A percentile compares a stretch with the other conserved stretches of the same genome.
Evolutionary conservation across 2,888 invertebrate genomes (phyloP).

Genomic region (Myathropa florea): DNA sequence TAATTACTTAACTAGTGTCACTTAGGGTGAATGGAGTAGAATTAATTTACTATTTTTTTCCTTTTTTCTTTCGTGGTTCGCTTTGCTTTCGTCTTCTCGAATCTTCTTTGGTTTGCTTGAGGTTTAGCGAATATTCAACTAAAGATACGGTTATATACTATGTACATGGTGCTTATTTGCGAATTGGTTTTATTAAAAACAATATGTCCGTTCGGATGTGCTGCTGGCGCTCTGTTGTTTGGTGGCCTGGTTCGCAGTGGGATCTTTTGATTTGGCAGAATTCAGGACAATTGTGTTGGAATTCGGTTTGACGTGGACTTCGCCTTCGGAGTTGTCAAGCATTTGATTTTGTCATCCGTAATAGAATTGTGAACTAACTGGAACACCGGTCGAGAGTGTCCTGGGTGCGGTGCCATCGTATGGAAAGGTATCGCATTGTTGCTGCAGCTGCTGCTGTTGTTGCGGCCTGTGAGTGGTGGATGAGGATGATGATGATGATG

Average conservation of each 20-base stretch:
- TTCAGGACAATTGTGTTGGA: constrained; percentile 57
- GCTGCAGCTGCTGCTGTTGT: constrained; percentile 75
- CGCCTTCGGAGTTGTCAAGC: constrained; percentile 18
- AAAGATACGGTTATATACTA: background rate
- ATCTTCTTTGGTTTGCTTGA: constrained; percentile 12
- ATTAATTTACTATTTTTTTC: background rate
- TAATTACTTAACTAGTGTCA: constrained; percentile 57
- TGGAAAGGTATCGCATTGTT: constrained; percentile 72
- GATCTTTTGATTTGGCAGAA: constrained; percentile 57
- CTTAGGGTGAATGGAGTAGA: constrained; percentile 45
- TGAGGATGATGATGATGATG: constrained; percentile 31
- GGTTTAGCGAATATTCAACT: constrained; percentile 16
- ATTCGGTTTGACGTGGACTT: constrained; percentile 45
- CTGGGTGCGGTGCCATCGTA: constrained; percentile 80
- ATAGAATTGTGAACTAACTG: constrained; percentile 79
- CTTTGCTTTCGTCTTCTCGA: background rate
- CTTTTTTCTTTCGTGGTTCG: background rate
- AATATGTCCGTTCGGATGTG: constrained; percentile 71
- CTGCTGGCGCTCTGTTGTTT: constrained; percentile 57
- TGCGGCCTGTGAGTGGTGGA: constrained; percentile 70
- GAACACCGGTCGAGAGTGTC: constrained; percentile 79
- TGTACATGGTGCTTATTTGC: constrained; percentile 3
- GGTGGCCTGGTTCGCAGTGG: constrained; percentile 44
- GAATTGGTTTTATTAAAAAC: constrained; percentile 63
- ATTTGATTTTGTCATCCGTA: constrained; percentile 79